A percentile compares a stretch with the other conserved stretches of the same genome.
Conservation (phyloP, 2,113 vertebrate species). For the Apistogramma diplotaenia region DNA sequence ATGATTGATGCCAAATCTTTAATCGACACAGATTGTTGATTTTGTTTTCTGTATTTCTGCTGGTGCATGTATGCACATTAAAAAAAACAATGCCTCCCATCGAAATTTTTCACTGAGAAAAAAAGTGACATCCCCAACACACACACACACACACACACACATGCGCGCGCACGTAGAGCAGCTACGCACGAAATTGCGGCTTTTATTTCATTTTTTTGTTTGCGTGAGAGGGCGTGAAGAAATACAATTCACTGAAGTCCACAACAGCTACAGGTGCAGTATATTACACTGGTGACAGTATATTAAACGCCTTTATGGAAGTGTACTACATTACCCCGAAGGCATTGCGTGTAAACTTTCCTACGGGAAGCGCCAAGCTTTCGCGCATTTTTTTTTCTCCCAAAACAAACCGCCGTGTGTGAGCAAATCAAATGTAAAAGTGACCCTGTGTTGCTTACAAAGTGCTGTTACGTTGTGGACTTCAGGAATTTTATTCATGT, state of each 20-base stretch:
- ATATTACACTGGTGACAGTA: background rate
- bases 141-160: too few relatives aligned
- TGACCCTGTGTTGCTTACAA: background rate
- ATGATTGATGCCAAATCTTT: background rate
- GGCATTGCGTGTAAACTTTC: background rate
- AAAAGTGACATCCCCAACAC: too few relatives aligned
- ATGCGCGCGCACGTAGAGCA: too few relatives aligned
- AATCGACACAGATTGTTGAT: background rate
- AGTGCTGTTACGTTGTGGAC: background rate
- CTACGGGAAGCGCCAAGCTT: constrained; percentile 18
- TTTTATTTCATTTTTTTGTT: background rate
- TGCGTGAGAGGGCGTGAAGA: background rate
- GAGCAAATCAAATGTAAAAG: accelerated
- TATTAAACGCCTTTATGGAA: background rate
- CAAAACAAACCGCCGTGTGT: background rate
- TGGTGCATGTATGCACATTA: too few relatives aligned
- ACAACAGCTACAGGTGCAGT: background rate
- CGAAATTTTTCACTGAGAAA: too few relatives aligned
- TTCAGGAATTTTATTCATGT: accelerated
- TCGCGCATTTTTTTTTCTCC: background rate
- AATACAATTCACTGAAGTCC: background rate
- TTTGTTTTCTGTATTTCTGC: background rate
- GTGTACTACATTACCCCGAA: constrained; percentile 40
- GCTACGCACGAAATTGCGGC: accelerated
- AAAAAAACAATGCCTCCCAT: too few relatives aligned